Evolutionary conservation across 2,888 invertebrate genomes (phyloP).

Genomic region (Plebejus argus): DNA sequence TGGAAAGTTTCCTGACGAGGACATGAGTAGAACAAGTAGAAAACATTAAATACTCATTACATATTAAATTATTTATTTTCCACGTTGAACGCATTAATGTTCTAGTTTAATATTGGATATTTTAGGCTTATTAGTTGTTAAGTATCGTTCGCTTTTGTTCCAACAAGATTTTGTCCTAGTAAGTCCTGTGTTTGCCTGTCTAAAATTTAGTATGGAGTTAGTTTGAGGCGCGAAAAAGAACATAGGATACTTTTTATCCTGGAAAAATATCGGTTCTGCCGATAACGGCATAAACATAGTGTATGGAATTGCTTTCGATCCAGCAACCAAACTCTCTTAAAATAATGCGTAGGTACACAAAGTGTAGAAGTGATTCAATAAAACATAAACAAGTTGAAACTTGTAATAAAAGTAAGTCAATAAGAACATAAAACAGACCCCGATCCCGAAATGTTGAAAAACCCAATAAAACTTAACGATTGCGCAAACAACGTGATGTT

Average conservation of each 20-base stretch:
- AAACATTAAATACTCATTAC: not conserved
- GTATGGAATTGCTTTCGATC: too few relatives aligned
- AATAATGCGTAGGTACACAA: too few relatives aligned
- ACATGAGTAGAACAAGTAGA: not conserved
- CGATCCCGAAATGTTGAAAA: conserved; percentile 13
- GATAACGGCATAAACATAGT: too few relatives aligned
- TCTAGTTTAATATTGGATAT: too few relatives aligned
- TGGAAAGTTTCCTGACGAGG: not conserved
- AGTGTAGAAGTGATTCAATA: not conserved
- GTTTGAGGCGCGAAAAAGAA: too few relatives aligned
- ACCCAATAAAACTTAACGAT: conserved; percentile 14
- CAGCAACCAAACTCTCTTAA: too few relatives aligned
- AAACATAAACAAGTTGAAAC: not conserved
- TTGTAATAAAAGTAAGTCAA: conserved; percentile 4
- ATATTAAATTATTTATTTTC: not conserved
- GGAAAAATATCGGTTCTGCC: not conserved
- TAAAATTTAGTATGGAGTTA: too few relatives aligned
- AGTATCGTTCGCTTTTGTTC: too few relatives aligned
- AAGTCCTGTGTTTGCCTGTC: too few relatives aligned
- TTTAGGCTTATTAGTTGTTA: too few relatives aligned
- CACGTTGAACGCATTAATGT: too few relatives aligned
- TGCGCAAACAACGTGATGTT: not conserved
- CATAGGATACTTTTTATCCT: not conserved
- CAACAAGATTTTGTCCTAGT: too few relatives aligned
- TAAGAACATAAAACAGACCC: conserved; percentile 8